phyloP scores from a whole-genome alignment of 2,888 invertebrate species.

The Ectropis crepuscularia region DNA sequence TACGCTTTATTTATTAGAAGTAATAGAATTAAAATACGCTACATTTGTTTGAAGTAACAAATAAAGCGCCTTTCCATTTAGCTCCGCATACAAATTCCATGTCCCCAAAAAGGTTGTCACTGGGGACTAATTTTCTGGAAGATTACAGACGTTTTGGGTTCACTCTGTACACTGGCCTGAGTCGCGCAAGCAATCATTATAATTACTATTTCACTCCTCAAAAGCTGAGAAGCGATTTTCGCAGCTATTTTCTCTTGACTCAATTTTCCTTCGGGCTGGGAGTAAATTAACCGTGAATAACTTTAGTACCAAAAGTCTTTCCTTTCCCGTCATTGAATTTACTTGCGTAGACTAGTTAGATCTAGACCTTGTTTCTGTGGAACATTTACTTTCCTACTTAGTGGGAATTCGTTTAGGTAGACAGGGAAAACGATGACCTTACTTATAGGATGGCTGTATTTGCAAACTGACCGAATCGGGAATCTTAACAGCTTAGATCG shows the following conservation, averaged over 20 bases:
- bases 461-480: no score
- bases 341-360: constrained; percentile 17
- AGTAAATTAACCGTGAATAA: constrained; percentile 31
- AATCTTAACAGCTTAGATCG: no score
- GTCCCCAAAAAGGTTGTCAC: constrained; percentile 2
- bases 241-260: constrained; percentile 29
- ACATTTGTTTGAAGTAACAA: neutral
- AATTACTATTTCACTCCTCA: constrained; percentile 38
- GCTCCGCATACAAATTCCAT: neutral
- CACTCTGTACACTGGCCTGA: constrained; percentile 11
- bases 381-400: constrained; percentile 4
- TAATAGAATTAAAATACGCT: no score
- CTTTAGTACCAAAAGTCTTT: constrained; percentile 17
- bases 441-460: no score
- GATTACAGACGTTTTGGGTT: constrained; percentile 18
- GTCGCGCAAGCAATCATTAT: constrained; percentile 40
- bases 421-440: constrained; percentile 2
- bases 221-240: constrained; percentile 43
- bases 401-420: constrained; percentile 1
- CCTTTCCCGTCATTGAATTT: constrained; percentile 23
- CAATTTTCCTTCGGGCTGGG: constrained; percentile 24
- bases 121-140: constrained; percentile 24
- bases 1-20: no score
- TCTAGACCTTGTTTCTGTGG: constrained; percentile 5
- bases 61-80: neutral